These are phyloP conservation scores for Notoglanidium macrostoma DNA, from an alignment of 2,797 vertebrate species.

Conservation along the genomic window DNA sequence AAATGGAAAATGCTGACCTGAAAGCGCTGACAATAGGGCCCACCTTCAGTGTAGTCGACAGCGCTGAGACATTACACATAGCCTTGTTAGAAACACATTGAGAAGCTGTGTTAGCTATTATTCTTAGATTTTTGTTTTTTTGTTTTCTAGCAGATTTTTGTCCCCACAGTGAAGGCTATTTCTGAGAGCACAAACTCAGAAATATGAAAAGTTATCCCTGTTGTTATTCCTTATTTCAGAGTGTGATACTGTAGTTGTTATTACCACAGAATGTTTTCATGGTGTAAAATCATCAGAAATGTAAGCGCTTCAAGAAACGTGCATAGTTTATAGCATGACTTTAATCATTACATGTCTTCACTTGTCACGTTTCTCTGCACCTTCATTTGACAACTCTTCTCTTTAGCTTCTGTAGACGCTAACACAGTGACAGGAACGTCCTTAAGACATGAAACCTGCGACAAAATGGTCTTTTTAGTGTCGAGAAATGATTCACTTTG, in stretches of 20 bases:
- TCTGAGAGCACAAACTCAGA: background rate
- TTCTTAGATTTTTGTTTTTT: background rate
- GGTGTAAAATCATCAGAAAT: constrained; percentile 42
- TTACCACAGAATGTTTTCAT: constrained; percentile 35
- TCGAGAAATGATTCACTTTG: constrained; percentile 17
- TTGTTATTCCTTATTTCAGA: constrained; percentile 54
- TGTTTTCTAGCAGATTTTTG: background rate
- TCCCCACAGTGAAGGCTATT: background rate
- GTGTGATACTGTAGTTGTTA: constrained; percentile 48
- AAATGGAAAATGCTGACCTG: background rate
- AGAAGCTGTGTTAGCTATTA: background rate
- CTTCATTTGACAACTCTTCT: constrained; percentile 1
- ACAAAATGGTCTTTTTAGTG: constrained; percentile 6
- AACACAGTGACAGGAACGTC: constrained; percentile 2
- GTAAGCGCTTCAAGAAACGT: constrained; percentile 37
- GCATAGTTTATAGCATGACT: constrained; percentile 33
- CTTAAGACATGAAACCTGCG: constrained; percentile 3
- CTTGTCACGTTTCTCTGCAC: constrained; percentile 8
- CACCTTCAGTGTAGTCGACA: no score
- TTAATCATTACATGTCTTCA: constrained; percentile 25
- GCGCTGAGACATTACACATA: background rate
- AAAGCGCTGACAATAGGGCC: background rate
- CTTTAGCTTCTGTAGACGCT: background rate
- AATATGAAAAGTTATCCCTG: background rate
- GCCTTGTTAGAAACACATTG: background rate